These are phyloP conservation scores for Drosophila macrospina DNA, from an alignment of 2,888 invertebrate species.

Conservation along the genomic window DNA sequence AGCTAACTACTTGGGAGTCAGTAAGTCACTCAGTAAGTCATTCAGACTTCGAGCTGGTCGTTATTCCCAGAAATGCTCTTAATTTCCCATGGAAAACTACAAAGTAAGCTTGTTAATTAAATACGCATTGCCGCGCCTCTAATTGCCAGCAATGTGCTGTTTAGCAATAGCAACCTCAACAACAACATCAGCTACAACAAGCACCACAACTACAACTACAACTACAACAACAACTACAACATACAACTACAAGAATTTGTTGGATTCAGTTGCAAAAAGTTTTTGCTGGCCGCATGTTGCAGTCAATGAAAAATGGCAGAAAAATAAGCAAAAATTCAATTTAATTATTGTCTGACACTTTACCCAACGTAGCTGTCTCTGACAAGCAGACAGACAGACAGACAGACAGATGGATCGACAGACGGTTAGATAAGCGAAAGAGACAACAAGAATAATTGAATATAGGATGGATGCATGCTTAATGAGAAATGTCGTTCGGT, in stretches of 20 bases:
- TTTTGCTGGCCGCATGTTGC: constrained; percentile 29
- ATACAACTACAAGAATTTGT: constrained; percentile 41
- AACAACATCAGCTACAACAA: constrained; percentile 34
- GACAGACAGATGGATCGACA: not conserved
- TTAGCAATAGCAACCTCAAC: constrained; percentile 46
- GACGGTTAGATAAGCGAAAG: constrained; percentile 1
- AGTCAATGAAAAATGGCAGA: constrained; percentile 44
- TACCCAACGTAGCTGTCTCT: constrained; percentile 29
- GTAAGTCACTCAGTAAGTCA: constrained; percentile 49
- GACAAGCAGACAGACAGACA: constrained; percentile 21
- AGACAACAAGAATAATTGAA: constrained; percentile 31
- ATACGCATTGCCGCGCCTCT: constrained; percentile 78
- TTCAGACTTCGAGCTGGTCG: constrained; percentile 33
- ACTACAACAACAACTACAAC: constrained; percentile 32
- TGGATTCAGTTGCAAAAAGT: constrained; percentile 60
- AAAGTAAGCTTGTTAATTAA: constrained; percentile 80
- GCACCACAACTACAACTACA: constrained; percentile 25
- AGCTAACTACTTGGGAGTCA: constrained; percentile 55
- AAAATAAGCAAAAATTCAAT: constrained; percentile 50
- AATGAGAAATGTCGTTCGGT: constrained; percentile 54
- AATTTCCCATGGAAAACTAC: constrained; percentile 76
- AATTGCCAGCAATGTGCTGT: constrained; percentile 72
- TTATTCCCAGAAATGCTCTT: constrained; percentile 59
- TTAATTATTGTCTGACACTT: constrained; percentile 59
- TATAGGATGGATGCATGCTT: constrained; percentile 34